Base-by-base conservation (phyloP, 92 coral and sea anemone species). In the Zoanthus gigantus region DNA sequence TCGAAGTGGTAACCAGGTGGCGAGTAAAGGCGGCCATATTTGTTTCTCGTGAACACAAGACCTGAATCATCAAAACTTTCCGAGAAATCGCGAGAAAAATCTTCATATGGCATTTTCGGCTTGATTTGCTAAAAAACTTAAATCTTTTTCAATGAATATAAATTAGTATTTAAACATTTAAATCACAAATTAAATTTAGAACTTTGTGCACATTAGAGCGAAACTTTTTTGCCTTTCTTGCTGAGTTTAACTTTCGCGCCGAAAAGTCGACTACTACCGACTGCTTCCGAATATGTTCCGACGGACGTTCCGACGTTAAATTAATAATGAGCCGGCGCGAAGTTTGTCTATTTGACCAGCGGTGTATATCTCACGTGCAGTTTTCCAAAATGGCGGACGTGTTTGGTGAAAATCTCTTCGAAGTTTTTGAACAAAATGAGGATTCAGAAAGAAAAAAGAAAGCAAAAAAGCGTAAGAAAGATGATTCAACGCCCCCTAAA, bases 381-480 rank as follows among this genome's bases (percentile, higher is more conserved):
- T 32, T 46, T 44, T 74, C 72, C 78, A 94, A 92, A 54, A 95
- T 95, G 98, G 98, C 98, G 94, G 99, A 93, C 71, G 90, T 78
- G 12, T 95, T 96, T 56, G 96, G 93, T 14, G 99, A 89, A 77
- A 92, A 94, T 61, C 87, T 96, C 30, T 96, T 96, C 65, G 94
- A 95, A 44, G 99, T 96, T 87, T 96, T 96, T 85, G 99, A 96
- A 53, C 92, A 85, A 15, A 91, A 96, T 84, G 79, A 77, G 53
- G 76, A 72, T 34, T 56, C 78, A 31, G 92, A 69, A 29, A 90
- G 53, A 53, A 75, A 18, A 13, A 91, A 92, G 54, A 92, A 89
- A 78, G 44, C 76, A 11, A 87, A 74, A 42, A 86, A 88, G 57
- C 93, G 73, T 18, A 90, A 93, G 65, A 88, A 74, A 76, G 89